These are phyloP conservation scores for Eidolon helvum DNA, from an alignment of 2,113 vertebrate genomes.

Conservation along the genomic window DNA sequence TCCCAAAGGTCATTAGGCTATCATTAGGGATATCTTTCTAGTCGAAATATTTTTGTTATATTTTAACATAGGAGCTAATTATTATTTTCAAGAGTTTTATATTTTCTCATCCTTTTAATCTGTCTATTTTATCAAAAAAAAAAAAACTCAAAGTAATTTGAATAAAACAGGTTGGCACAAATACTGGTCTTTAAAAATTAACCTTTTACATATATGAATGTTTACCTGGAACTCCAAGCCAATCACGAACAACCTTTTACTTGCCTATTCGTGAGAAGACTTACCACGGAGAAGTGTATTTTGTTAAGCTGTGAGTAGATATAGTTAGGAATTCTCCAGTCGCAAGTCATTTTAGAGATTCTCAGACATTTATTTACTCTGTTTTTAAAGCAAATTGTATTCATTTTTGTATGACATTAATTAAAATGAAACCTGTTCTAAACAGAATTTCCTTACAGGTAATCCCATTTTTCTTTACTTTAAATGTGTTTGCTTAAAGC, in stretches of 20 bases:
- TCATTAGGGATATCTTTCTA: background rate
- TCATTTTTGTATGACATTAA: background rate
- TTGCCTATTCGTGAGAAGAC: background rate
- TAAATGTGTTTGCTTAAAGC: background rate
- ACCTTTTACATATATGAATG: background rate
- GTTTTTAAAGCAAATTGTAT: slow-evolving; percentile 31
- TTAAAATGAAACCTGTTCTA: slow-evolving; percentile 29
- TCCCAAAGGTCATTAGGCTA: background rate
- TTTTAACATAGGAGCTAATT: background rate
- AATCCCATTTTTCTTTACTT: background rate
- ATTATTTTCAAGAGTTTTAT: background rate
- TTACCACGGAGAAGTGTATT: background rate
- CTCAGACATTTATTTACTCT: slow-evolving; percentile 4
- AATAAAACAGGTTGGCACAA: background rate
- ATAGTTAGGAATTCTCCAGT: background rate
- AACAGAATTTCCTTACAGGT: slow-evolving; percentile 33
- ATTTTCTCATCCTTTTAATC: background rate
- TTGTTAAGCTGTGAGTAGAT: background rate
- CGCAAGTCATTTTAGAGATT: background rate
- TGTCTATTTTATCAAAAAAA: background rate
- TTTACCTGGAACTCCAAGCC: background rate
- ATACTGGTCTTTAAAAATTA: background rate
- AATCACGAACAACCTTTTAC: background rate
- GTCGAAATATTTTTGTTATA: background rate
- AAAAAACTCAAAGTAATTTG: background rate